Percentiles rank a stretch among this genome's conserved stretches.
Evolutionary conservation across 2,797 vertebrate species (phyloP).

Genomic region (Neosalanx taihuensis): DNA sequence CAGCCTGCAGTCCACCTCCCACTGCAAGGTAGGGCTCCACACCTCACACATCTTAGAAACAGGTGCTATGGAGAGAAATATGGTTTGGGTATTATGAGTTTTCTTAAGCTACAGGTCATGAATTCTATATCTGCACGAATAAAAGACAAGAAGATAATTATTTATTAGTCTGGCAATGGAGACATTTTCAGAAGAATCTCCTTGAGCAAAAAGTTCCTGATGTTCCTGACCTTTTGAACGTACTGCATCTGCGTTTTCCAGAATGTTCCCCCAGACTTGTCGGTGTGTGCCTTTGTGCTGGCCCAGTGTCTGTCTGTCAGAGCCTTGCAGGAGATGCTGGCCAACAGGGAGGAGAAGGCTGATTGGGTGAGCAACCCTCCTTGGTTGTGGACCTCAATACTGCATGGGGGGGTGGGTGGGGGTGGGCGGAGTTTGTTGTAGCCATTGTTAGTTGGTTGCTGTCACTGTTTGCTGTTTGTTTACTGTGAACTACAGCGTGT

Average conservation of each 20-base stretch:
- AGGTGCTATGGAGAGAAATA: not conserved
- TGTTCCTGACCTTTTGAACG: not conserved
- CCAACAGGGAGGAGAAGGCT: conserved; percentile 51
- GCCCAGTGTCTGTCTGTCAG: conserved; percentile 74
- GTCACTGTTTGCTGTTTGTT: not conserved
- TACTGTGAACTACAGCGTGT: not conserved
- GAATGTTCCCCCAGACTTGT: conserved; percentile 77
- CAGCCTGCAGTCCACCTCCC: conserved; percentile 87
- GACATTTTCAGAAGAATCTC: not conserved
- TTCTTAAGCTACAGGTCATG: too few species aligned
- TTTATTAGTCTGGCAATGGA: too few species aligned
- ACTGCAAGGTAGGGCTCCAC: conserved; percentile 82
- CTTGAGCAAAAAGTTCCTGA: not conserved
- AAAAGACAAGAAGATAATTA: too few species aligned
- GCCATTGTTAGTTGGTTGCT: not conserved
- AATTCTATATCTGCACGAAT: too few species aligned
- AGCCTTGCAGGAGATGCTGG: conserved; percentile 74
- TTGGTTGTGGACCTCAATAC: not conserved
- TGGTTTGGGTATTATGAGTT: too few species aligned
- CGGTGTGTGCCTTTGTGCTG: conserved; percentile 71
- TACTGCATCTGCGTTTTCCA: conserved; percentile 31
- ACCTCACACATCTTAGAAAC: not conserved
- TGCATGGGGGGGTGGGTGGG: not conserved
- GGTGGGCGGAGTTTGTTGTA: not conserved
- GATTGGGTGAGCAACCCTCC: conserved; percentile 50